Evolutionary conservation across 2,797 vertebrate genomes (phyloP).

Genomic region (Urocyon cinereoargenteus): DNA sequence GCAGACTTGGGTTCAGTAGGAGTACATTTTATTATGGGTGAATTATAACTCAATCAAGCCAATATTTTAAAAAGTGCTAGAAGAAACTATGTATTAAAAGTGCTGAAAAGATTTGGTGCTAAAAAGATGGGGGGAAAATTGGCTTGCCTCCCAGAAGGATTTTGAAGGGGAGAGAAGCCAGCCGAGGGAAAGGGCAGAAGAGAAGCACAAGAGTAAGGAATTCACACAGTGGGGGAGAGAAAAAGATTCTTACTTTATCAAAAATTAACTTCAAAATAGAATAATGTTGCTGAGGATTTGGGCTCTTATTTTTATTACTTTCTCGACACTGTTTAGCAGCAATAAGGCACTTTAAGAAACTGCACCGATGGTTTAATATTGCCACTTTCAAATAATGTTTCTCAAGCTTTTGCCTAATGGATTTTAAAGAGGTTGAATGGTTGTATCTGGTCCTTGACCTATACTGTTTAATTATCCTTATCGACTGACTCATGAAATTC

Average conservation of each 20-base stretch:
- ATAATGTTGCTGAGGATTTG: not conserved
- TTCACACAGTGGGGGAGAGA: not conserved
- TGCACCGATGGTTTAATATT: constrained; percentile 15
- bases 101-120: not conserved
- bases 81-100: not conserved
- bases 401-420: constrained; percentile 54
- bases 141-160: not conserved
- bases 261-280: not conserved
- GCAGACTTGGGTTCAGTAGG: not conserved
- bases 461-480: constrained; percentile 70
- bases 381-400: constrained; percentile 59
- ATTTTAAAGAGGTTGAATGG: constrained; percentile 60
- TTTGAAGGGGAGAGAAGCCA: not conserved
- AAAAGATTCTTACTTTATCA: not conserved
- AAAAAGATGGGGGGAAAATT: not conserved
- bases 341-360: constrained; percentile 27
- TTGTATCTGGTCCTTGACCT: constrained; percentile 68
- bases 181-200: not conserved
- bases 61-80: not conserved
- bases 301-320: constrained; percentile 54
- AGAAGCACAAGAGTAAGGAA: not conserved
- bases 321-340: not conserved
- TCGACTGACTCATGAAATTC: constrained; percentile 61
- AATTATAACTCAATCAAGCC: constrained; percentile 9
- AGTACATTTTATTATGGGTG: not conserved